Base-by-base conservation (phyloP, 1,140 invertebrate genomes). In the Grapholita molesta region DNA sequence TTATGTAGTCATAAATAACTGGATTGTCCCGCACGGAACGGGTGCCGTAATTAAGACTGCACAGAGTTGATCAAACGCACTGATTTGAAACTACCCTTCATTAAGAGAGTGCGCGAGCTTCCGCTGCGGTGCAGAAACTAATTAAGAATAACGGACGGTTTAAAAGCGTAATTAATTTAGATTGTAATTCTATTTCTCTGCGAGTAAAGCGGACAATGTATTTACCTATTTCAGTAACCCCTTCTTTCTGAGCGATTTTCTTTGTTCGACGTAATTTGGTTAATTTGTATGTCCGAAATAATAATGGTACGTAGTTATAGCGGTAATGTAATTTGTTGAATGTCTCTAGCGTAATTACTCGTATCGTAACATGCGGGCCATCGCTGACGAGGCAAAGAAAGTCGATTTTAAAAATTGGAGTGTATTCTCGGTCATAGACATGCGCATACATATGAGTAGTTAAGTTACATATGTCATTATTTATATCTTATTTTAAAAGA, bases 1-100 rank as follows among this genome's bases (percentile, higher is more conserved):
- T 92, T 92, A 92, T 92, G 91, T 92, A 91, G 90, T 90, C 85
- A 92, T 92, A 92, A 92, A 92, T 92, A 91, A 92, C 89, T 83
- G 89, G 89, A 92, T 92, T 90, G 89, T 89, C 89, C 89, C 86
- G 88, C 84, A 85, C 85, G 83, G 85, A 89, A 89, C 86, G 85
- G 85, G 86, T 86, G 88, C 88, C 89, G 89, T 91, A 91, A 91
- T 91, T 91, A 91, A 91, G 88, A 91, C 88, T 91, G 89, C 89
- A 91, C 87, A 89, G 88, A 91, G 86, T 91, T 91, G 89, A 91
- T 91, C 89, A 91, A 91, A 91, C 89, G 89, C 88, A 91, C 89
- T 91, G 89, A 91, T 91, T 90, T 89, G 81, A 89, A 91, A 91
- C 88, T 91, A 91, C 89, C 89, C 89, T 91, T 91, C 89, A 89